A percentile compares a stretch with the other conserved stretches of the same genome.
Evolutionary conservation across 1,140 invertebrate genomes (phyloP).

Genomic region (Papilio polytes): DNA sequence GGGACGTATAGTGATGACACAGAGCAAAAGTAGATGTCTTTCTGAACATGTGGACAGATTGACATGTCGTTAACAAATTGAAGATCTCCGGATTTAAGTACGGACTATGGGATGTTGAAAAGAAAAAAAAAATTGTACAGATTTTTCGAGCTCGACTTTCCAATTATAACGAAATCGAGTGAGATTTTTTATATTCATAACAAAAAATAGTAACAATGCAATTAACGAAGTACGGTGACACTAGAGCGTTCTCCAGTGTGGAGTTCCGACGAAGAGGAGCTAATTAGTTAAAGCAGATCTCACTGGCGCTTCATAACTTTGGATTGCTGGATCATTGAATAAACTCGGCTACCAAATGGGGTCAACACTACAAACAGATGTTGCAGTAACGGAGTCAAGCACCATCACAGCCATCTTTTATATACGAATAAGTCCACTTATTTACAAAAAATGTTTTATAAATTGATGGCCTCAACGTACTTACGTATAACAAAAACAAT

Average conservation of each 20-base stretch:
- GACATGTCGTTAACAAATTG: not conserved
- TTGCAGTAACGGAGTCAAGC: not conserved
- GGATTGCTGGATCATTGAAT: constrained; percentile 16
- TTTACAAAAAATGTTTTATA: not conserved
- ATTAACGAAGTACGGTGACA: constrained; percentile 1
- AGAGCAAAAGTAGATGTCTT: too few relatives aligned
- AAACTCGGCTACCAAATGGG: not conserved
- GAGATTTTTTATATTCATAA: not conserved
- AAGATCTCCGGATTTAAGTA: not conserved
- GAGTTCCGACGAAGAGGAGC: not conserved
- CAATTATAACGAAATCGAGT: not conserved
- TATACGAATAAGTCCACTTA: not conserved
- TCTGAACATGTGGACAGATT: too few relatives aligned
- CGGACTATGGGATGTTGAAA: not conserved
- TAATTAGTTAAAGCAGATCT: constrained; percentile 26
- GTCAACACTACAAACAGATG: constrained; percentile 23
- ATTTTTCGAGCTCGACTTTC: not conserved
- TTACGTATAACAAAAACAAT: not conserved
- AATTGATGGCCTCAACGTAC: not conserved
- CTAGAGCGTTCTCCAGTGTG: not conserved
- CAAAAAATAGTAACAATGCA: not conserved
- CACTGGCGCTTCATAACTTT: not conserved
- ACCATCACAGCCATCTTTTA: not conserved
- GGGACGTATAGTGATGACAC: too few relatives aligned
- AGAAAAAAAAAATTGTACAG: too few relatives aligned